Percentiles rank a stretch among this genome's conserved stretches.
Conservation (phyloP, 2,888 invertebrate genomes). For the Xanthostigma xanthostigma region DNA sequence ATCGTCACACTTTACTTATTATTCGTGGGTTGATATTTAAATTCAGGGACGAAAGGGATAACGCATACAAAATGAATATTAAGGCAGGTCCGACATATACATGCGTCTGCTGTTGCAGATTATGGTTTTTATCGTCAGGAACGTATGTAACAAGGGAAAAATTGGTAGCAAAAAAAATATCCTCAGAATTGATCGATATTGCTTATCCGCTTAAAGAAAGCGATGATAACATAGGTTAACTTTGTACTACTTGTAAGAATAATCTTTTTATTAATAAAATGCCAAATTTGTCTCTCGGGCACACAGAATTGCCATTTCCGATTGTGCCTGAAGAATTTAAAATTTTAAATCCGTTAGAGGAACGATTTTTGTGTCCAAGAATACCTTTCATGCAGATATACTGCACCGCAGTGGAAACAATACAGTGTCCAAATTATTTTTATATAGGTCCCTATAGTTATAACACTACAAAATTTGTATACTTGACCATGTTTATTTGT, state of each 20-base stretch:
- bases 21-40: no score
- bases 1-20: no score
- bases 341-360: background rate
- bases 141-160: background rate
- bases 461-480: no score
- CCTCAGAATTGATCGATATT: background rate
- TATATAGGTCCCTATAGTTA: no score
- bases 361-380: background rate
- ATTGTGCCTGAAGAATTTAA: background rate
- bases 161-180: background rate
- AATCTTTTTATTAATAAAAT: background rate
- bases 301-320: background rate
- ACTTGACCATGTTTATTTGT: no score
- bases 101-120: background rate
- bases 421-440: background rate
- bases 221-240: background rate
- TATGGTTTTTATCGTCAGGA: background rate
- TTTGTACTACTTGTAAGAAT: background rate
- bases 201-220: background rate
- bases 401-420: background rate
- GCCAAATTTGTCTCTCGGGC: background rate
- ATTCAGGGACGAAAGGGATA: no score
- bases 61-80: background rate
- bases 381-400: background rate
- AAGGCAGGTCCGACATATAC: background rate